A percentile compares a stretch with the other conserved stretches of the same genome.
phyloP scores from a whole-genome alignment of 2,797 vertebrate genomes.

The Tangara arthus region DNA sequence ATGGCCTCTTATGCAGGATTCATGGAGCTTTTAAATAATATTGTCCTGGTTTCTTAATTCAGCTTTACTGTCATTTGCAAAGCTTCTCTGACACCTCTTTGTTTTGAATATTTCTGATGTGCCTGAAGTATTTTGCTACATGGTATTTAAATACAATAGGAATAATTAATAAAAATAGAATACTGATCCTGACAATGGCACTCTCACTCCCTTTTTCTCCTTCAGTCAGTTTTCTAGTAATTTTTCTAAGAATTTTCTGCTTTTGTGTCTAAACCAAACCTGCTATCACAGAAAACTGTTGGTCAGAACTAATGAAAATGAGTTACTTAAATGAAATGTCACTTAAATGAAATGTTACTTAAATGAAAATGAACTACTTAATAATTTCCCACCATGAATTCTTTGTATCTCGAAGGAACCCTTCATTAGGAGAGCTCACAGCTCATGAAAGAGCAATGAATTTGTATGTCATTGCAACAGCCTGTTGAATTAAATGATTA shows the following conservation, averaged over 20 bases:
- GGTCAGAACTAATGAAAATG: slow-evolving; percentile 33
- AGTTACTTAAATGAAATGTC: slow-evolving; percentile 5
- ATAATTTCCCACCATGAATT: not conserved
- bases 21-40: not conserved
- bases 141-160: slow-evolving; percentile 23
- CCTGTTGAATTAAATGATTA: slow-evolving; percentile 13
- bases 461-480: not conserved
- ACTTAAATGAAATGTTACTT: not conserved
- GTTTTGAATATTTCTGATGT: slow-evolving; percentile 38
- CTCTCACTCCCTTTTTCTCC: not conserved
- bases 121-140: slow-evolving; percentile 41
- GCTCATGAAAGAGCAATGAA: slow-evolving; percentile 10
- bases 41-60: slow-evolving; percentile 1
- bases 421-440: slow-evolving; percentile 2
- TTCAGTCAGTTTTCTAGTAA: not conserved
- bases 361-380: slow-evolving; percentile 3
- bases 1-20: not conserved
- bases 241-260: not conserved
- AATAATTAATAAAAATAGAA: slow-evolving; percentile 23
- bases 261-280: not conserved
- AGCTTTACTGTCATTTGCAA: not conserved
- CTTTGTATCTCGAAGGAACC: not conserved
- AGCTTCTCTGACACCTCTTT: not conserved
- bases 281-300: not conserved
- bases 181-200: not conserved